Evolutionary conservation across 2,797 vertebrate species (phyloP).

Genomic region (Nannoperca obscura): DNA sequence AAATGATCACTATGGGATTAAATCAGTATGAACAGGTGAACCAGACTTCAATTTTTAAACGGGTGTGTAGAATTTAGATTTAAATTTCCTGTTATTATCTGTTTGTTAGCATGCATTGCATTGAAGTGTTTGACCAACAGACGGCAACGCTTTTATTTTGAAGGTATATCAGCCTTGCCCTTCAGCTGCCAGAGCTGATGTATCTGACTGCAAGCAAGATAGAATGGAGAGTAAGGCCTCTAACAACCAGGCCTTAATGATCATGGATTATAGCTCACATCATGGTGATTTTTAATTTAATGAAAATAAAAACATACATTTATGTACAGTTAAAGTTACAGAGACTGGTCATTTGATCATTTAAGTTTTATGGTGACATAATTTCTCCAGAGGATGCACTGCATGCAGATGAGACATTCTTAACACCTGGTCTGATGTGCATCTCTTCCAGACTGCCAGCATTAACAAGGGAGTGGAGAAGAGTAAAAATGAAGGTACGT

Average conservation of each 20-base stretch:
- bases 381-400: background rate
- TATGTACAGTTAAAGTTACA: background rate
- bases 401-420: background rate
- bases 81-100: background rate
- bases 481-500: constrained; percentile 89
- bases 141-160: constrained; percentile 24
- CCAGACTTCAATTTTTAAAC: background rate
- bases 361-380: constrained; percentile 12
- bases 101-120: background rate
- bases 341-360: background rate
- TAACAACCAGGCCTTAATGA: background rate
- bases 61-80: background rate
- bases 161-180: background rate
- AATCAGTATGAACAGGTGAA: background rate
- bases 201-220: background rate
- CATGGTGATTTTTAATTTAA: background rate
- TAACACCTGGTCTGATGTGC: constrained; percentile 26
- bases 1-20: background rate
- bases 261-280: background rate
- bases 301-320: background rate
- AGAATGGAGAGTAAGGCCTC: background rate
- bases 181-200: background rate
- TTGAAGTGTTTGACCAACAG: background rate
- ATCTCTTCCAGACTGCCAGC: constrained; percentile 88
- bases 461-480: constrained; percentile 88